Base-by-base conservation (phyloP, 1,140 invertebrate species). In the Macrostomum lignano region DNA sequence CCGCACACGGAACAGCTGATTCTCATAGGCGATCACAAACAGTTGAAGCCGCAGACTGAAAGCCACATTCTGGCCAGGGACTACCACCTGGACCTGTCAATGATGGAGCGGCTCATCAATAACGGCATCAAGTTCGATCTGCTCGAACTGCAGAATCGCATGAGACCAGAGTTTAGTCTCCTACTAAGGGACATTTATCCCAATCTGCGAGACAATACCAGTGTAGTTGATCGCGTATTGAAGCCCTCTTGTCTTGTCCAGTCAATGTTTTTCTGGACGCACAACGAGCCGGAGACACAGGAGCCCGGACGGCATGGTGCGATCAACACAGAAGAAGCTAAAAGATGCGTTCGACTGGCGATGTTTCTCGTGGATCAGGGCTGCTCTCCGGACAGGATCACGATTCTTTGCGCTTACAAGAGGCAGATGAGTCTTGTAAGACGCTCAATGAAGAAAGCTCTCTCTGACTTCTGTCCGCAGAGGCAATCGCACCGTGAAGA, bases 151-250 rank as follows among this genome's bases (percentile, higher is more conserved):
- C 35, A 36, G 20, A 30, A 33, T 17, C 7, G 35, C 3, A 36
- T 36, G 35, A 28, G 29, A 7, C 30, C 29, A n/a, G 35, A 36
- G 13, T 15, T 36, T 36, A 21, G 28, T 17, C 14, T 22, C 6
- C 6, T 36, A 6, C 37, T 41, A 15, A 46, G 46, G 17, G 36
- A 42, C 29, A 52, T 54, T 32, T 54, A 54, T 32, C 17, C 25
- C 6, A 25, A 39, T 11, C 21, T 39, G 33, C 22, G 41, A 7
- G 11, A 39, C n/a, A 41, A 50, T 25, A 30, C 38, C 14, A 24
- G 28, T 3, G 38, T 38, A 11, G 31, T 37, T 2, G 4, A 7
- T 10, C 31, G 36, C 5, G 33, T 37, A 13, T n/a, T 11, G 17
- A 21, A 14, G 4, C 24, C 33, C 17, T n/a, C n/a, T n/a, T 35